phyloP scores from a whole-genome alignment of 2,797 vertebrate species.

The Aulostomus chinensis region DNA sequence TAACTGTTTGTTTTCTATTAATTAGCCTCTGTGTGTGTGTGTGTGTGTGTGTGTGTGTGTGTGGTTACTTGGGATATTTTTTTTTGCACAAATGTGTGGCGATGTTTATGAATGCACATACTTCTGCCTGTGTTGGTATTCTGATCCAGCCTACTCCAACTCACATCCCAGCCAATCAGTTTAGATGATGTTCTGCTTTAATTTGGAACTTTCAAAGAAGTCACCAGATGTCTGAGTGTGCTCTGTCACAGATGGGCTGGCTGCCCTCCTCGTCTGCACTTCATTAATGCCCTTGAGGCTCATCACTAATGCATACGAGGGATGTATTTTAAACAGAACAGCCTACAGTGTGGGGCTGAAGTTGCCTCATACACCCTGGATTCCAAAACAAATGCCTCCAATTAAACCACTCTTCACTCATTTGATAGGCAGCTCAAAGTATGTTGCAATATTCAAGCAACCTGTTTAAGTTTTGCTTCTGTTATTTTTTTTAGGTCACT shows the following conservation, averaged over 20 bases:
- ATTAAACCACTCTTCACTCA: background rate
- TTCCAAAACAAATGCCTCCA: background rate
- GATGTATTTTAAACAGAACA: constrained; percentile 31
- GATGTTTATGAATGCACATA: constrained; percentile 37
- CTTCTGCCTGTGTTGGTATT: constrained; percentile 54
- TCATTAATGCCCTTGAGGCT: constrained; percentile 49
- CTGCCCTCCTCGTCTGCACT: constrained; percentile 41
- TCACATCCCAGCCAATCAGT: constrained; percentile 36
- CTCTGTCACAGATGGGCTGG: constrained; percentile 45
- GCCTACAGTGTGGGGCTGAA: background rate
- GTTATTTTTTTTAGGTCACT: background rate
- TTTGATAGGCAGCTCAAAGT: background rate
- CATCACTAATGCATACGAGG: constrained; percentile 18
- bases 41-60: constrained; percentile 13
- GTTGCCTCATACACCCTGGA: background rate
- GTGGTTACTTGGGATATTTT: constrained; percentile 43
- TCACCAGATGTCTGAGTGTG: constrained; percentile 45
- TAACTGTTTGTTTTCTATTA: constrained; percentile 75
- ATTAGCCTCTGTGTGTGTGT: constrained; percentile 58
- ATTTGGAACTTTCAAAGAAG: constrained; percentile 53
- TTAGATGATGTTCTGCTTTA: constrained; percentile 43
- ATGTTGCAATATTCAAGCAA: background rate
- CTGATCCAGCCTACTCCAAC: constrained; percentile 25
- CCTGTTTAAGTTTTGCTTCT: background rate
- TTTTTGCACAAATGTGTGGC: constrained; percentile 18